These are phyloP conservation scores for Nicator chloris DNA, from an alignment of 2,113 vertebrate genomes.

Conservation along the genomic window DNA sequence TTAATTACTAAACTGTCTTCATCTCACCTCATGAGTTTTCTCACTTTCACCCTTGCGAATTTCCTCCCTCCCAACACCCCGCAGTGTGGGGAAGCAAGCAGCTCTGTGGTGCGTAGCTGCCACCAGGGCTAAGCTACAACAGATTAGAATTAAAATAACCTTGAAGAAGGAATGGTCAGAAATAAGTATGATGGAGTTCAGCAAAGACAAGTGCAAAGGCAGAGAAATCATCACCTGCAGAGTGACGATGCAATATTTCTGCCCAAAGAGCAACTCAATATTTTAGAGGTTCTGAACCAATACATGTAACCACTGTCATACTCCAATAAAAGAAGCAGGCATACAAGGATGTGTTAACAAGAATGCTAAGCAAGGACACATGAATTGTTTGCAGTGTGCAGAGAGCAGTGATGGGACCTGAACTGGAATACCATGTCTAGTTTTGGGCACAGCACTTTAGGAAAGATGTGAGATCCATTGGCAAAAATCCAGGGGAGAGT, in stretches of 20 bases:
- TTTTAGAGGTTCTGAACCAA: not conserved
- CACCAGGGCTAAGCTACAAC: not conserved
- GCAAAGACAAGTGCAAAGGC: not conserved
- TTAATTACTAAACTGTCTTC: not conserved
- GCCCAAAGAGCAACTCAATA: not conserved
- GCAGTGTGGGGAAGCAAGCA: fast-evolving
- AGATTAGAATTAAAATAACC: not conserved
- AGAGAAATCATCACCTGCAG: not conserved
- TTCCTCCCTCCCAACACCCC: not conserved
- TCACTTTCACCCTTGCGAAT: not conserved
- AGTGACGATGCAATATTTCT: not conserved
- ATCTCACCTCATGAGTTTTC: not conserved
- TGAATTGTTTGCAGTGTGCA: not conserved
- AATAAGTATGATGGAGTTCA: not conserved
- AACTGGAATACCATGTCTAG: not conserved
- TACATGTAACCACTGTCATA: not conserved
- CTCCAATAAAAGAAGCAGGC: not conserved
- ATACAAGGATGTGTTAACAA: not conserved
- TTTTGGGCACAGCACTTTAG: not conserved
- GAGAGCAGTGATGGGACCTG: not conserved
- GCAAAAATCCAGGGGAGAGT: conserved; percentile 8
- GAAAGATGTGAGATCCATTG: conserved; percentile 8
- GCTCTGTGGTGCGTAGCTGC: not conserved
- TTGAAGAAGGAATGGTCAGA: not conserved
- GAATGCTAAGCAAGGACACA: not conserved